These are phyloP conservation scores for Acanthopagrus latus DNA, from an alignment of 2,797 vertebrate species.

Conservation along the genomic window DNA sequence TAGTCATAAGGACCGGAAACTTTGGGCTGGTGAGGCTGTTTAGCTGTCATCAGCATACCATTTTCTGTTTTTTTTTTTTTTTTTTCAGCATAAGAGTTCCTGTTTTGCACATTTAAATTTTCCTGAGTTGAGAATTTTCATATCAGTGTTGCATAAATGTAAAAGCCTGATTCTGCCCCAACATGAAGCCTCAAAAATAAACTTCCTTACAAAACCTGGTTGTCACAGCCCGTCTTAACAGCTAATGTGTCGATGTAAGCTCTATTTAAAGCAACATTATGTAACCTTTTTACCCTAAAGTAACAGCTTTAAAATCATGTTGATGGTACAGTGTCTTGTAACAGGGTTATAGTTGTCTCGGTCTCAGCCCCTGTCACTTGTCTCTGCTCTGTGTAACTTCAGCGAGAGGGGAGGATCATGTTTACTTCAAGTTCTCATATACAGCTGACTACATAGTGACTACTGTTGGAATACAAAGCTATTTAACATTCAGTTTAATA, in stretches of 20 bases:
- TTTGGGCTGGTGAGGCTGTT: constrained; percentile 37
- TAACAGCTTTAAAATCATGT: too few species aligned
- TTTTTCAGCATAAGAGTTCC: constrained; percentile 20
- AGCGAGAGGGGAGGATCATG: too few species aligned
- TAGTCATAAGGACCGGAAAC: constrained; percentile 52
- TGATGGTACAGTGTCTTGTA: too few species aligned
- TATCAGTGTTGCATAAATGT: not conserved
- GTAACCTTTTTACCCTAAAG: too few species aligned
- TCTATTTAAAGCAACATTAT: not conserved
- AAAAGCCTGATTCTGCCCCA: not conserved
- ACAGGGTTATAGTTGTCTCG: too few species aligned
- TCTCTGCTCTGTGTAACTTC: too few species aligned
- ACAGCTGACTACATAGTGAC: too few species aligned
- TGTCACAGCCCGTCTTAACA: not conserved
- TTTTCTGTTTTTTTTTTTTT: constrained; percentile 52
- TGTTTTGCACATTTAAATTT: constrained; percentile 40
- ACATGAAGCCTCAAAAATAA: not conserved
- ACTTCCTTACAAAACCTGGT: not conserved
- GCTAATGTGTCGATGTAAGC: too few species aligned
- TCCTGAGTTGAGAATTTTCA: constrained; percentile 18
- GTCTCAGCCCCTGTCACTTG: too few species aligned
- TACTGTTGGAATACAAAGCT: too few species aligned
- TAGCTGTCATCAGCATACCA: constrained; percentile 46
- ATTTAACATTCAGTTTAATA: too few species aligned
- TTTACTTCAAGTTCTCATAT: too few species aligned